Percentiles rank a stretch among this genome's conserved stretches.
Conservation (phyloP, 2,797 vertebrate genomes). For the Peromyscus nudipes region DNA sequence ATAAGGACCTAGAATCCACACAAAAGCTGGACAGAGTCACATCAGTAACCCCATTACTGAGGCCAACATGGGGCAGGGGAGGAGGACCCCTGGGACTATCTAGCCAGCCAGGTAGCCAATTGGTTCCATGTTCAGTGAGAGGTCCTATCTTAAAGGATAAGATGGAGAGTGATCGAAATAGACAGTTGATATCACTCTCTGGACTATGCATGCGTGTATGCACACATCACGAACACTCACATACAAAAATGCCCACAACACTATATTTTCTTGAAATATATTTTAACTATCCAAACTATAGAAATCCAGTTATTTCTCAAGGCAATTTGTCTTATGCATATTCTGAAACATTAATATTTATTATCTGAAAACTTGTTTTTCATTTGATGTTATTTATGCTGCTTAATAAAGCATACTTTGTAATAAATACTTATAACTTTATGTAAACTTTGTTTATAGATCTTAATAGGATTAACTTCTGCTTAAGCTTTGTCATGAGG, state of each 20-base stretch:
- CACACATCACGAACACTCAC: not conserved
- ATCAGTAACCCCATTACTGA: not conserved
- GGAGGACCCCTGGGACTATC: no score
- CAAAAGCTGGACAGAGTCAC: not conserved
- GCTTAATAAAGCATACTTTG: not conserved
- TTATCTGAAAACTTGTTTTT: slow-evolving; percentile 30
- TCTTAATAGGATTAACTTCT: slow-evolving; percentile 38
- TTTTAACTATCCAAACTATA: slow-evolving; percentile 47
- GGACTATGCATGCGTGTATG: not conserved
- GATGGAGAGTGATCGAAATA: not conserved
- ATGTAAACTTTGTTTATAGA: not conserved
- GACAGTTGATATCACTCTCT: not conserved
- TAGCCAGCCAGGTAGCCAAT: not conserved
- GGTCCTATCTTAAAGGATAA: not conserved
- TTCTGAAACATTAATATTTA: slow-evolving; percentile 56
- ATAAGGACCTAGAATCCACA: not conserved
- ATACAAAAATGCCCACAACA: not conserved
- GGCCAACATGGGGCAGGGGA: not conserved
- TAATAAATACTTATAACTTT: slow-evolving; percentile 16
- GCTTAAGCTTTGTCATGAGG: not conserved
- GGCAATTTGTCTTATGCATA: not conserved
- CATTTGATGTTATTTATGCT: slow-evolving; percentile 23
- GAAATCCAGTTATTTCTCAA: slow-evolving; percentile 43
- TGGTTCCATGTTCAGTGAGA: not conserved
- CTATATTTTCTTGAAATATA: slow-evolving; percentile 18